A percentile compares a stretch with the other conserved stretches of the same genome.
phyloP scores from a whole-genome alignment of 2,888 invertebrate genomes.

The Cheilosia pagana region DNA sequence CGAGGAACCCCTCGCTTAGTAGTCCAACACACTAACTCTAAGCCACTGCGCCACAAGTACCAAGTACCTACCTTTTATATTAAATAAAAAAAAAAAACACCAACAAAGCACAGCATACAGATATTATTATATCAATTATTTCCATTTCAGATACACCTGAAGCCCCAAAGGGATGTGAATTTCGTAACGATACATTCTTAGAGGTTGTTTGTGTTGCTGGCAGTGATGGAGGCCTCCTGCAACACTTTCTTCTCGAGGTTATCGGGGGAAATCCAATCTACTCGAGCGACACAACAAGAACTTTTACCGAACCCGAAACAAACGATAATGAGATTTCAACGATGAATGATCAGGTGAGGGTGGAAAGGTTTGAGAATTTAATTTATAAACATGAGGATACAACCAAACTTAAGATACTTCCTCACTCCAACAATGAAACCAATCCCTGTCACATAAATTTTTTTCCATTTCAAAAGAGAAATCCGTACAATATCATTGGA shows the following conservation, averaged over 20 bases:
- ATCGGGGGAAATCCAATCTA: constrained; percentile 85
- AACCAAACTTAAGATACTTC: constrained; percentile 55
- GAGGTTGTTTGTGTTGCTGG: constrained; percentile 91
- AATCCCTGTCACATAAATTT: constrained; percentile 74
- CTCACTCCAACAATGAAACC: constrained; percentile 60
- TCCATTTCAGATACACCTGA: constrained; percentile 88
- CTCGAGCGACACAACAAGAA: constrained; percentile 84
- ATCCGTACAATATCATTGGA: constrained; percentile 69
- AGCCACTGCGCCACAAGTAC: too few relatives aligned
- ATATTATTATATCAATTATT: constrained; percentile 69
- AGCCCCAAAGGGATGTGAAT: constrained; percentile 89
- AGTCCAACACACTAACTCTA: too few relatives aligned
- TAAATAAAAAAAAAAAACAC: too few relatives aligned
- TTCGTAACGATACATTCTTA: constrained; percentile 87
- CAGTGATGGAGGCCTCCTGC: constrained; percentile 91
- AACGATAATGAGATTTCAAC: constrained; percentile 86
- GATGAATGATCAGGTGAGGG: constrained; percentile 87
- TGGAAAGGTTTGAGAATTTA: constrained; percentile 68
- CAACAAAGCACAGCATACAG: constrained; percentile 35
- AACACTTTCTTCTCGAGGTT: constrained; percentile 92
- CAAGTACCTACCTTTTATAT: too few relatives aligned
- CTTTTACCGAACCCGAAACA: constrained; percentile 80
- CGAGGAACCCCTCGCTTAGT: too few relatives aligned
- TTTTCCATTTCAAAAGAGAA: constrained; percentile 74
- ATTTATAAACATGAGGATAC: constrained; percentile 74